Conservation (phyloP, 1,140 invertebrate species). For the Pissodes strobi region DNA sequence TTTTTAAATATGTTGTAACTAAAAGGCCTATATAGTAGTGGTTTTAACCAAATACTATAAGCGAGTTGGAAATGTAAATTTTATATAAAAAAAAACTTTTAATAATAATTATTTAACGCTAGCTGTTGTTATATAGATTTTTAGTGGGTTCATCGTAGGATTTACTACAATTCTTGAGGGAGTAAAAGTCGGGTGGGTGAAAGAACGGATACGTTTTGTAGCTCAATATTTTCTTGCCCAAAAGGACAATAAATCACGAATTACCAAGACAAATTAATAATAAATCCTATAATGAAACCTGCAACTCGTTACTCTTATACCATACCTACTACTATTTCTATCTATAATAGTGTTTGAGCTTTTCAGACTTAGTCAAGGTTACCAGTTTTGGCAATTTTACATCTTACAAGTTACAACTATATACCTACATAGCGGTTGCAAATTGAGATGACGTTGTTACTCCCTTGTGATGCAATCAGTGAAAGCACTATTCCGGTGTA, state of each 20-base stretch:
- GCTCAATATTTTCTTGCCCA: too few species aligned
- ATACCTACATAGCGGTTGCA: too few species aligned
- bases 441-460: too few species aligned
- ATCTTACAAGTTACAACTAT: slow-evolving; percentile 26
- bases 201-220: too few species aligned
- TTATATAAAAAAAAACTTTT: slow-evolving; percentile 16
- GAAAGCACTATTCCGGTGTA: too few species aligned
- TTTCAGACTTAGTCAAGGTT: slow-evolving; percentile 22
- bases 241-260: neutral
- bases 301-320: slow-evolving; percentile 1
- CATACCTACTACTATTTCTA: neutral
- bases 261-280: neutral
- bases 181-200: too few species aligned
- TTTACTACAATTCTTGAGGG: too few species aligned
- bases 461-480: too few species aligned
- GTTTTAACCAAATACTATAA: slow-evolving; percentile 15
- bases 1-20: slow-evolving; percentile 25
- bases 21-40: slow-evolving; percentile 30
- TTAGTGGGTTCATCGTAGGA: neutral
- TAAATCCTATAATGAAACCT: neutral
- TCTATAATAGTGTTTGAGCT: slow-evolving; percentile 7
- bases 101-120: too few species aligned
- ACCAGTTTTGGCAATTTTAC: slow-evolving; percentile 20
- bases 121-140: slow-evolving; percentile 11
- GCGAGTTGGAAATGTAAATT: slow-evolving; percentile 25